phyloP scores from a whole-genome alignment of 2,113 vertebrate species.

The Rhinolophus sinicus region DNA sequence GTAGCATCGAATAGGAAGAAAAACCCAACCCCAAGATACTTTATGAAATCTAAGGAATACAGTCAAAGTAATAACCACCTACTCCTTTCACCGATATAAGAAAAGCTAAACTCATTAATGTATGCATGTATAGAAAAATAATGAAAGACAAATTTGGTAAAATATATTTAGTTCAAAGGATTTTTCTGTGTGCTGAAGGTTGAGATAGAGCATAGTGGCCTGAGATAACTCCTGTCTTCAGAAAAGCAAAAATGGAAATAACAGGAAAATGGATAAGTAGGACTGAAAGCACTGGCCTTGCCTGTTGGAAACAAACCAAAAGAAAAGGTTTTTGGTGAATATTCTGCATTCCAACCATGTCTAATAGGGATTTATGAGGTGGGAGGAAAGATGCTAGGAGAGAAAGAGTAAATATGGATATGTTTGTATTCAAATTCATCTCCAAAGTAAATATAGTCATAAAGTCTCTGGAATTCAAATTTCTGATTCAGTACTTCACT shows the following conservation, averaged over 20 bases:
- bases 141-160: not conserved
- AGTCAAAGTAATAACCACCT: not conserved
- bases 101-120: not conserved
- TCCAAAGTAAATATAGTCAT: constrained; percentile 29
- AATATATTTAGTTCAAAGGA: not conserved
- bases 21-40: not conserved
- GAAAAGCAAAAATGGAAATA: not conserved
- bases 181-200: constrained; percentile 9
- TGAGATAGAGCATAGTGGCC: not conserved
- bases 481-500: not conserved
- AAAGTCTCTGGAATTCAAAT: constrained; percentile 39
- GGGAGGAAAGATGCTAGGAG: not conserved
- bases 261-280: not conserved
- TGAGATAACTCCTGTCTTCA: constrained; percentile 10
- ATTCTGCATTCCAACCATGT: not conserved
- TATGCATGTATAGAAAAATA: not conserved
- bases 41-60: constrained; percentile 12
- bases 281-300: not conserved
- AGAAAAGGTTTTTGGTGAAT: not conserved
- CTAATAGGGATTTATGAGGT: constrained; percentile 31
- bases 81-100: not conserved
- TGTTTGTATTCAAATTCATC: constrained; percentile 54
- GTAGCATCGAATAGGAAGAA: not conserved
- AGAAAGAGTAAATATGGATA: constrained; percentile 10
- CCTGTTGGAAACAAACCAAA: not conserved